Evolutionary conservation across 64 coral and sea anemone species (phyloP), one percentile per base, ranked within the genome.

Genomic region (Dendrophyllia cribrosa): DNA sequence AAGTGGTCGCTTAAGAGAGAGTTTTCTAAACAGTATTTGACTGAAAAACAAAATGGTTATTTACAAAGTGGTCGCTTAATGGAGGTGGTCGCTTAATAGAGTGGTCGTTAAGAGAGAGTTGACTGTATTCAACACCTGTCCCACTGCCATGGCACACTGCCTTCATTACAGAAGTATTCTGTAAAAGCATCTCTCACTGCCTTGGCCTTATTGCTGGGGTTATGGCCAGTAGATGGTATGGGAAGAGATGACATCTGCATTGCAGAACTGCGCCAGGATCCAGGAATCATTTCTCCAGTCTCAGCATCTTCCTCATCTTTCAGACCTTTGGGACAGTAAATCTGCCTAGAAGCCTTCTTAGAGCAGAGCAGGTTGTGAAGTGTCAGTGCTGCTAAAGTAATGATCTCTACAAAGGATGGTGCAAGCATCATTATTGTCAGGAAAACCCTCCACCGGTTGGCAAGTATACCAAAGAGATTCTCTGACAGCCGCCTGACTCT

Each of bases 111-210:
- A n/a, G n/a, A n/a, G n/a, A n/a, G n/a, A n/a, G n/a, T n/a, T n/a
- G n/a, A n/a, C n/a, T n/a, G n/a, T n/a, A 34, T 34, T 86, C 48
- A 86, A 70, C 64, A 86, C 64, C 65, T 70, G 26, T 86, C 83
- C 83, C 83, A 86, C 15, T 85, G 81, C 81, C 81, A 67, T 13
- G 81, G 24, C 60, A 85, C 25, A 62, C 81, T 85, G n/a, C 81
- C 81, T 68, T 85, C 59, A 66, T 66, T 46, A 25, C 81, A 85
- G 81, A 67, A 85, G 25, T 85, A 85, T 44, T 85, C 58, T 50
- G 17, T 85, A 7, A 85, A n/a, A n/a, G n/a, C 48, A 7, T 85
- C 23, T 50, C 22, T n/a, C 25, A 85, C 81, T 25, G 8, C 81
- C 60, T 85, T 85, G 5, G 81, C 81, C 59, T 6, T 20, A 11